These are phyloP conservation scores for Anthopleura xanthogrammica DNA, from an alignment of 92 coral and sea anemone species.

Conservation along the genomic window DNA sequence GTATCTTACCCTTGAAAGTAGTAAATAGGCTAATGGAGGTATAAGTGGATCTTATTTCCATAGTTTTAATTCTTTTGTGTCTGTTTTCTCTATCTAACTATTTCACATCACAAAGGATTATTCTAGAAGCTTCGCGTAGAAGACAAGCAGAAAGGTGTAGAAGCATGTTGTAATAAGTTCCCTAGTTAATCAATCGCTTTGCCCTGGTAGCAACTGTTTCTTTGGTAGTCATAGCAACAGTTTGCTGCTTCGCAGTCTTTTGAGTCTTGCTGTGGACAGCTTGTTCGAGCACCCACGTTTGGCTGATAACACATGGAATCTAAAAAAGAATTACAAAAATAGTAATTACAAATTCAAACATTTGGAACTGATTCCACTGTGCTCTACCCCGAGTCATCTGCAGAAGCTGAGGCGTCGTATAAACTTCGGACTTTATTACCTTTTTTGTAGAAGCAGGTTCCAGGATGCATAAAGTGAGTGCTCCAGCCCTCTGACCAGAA, in stretches of 20 bases:
- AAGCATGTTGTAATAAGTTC: not conserved
- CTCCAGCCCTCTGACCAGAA: slow-evolving; percentile 54
- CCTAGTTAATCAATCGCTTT: not conserved
- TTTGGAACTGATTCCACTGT: too few species aligned
- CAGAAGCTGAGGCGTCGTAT: too few species aligned
- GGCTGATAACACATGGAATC: slow-evolving; percentile 36
- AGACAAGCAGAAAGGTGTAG: too few species aligned
- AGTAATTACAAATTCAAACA: not conserved
- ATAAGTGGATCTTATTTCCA: too few species aligned
- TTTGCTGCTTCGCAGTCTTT: slow-evolving; percentile 47
- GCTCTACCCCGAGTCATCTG: too few species aligned
- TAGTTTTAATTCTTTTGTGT: too few species aligned
- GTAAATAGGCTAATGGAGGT: too few species aligned
- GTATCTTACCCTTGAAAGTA: too few species aligned
- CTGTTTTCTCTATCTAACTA: too few species aligned
- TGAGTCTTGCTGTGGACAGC: slow-evolving; percentile 18
- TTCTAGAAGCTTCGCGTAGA: too few species aligned
- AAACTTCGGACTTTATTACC: slow-evolving; percentile 11
- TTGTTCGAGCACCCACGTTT: not conserved
- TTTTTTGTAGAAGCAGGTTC: slow-evolving; percentile 51
- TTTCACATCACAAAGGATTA: too few species aligned
- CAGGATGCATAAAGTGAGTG: slow-evolving; percentile 13
- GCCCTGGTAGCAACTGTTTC: slow-evolving; percentile 38
- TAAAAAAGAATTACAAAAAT: slow-evolving; percentile 10
- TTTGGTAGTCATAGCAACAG: slow-evolving; percentile 55